Base-by-base conservation (phyloP, 2,888 invertebrate genomes). In the Temnothorax unifasciatus region DNA sequence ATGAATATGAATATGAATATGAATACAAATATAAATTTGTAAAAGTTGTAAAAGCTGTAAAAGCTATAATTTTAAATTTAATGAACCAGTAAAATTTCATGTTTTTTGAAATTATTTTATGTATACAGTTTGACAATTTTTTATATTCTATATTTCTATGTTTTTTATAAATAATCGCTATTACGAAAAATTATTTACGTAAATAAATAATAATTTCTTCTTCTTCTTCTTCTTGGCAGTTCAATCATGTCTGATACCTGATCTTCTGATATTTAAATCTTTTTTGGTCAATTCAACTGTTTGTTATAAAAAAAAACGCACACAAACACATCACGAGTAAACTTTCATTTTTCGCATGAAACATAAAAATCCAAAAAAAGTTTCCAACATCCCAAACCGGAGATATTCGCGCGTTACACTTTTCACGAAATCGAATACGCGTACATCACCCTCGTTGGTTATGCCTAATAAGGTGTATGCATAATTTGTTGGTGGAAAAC, bases 371-470 rank as follows among this genome's bases (percentile, higher is more conserved):
- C 52, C n/a, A 3, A 41, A 61, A 47, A 15, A 75, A 34, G 9
- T 50, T 34, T 47, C 34, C n/a, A 34, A 47, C 18, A 47, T 15
- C 2, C 50, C 64, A 25, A 44, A 44, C 44, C 68, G 54, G 21
- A 77, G 44, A 68, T 57, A 77, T 44, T 77, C 54, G 29, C 68
- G 54, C 54, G 54, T 77, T 15, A 77, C 77, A 68, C 68, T 77
- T 77, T 25, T 41, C 41, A 34, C 57, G 15, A 71, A 25, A 13
- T 81, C 59, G 47, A 71, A 71, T 59, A 44, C 29, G 34, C 34
- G 34, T 47, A 66, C 25, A 29, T 59, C 21, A n/a, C 13, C 11
- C 8, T 4, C 21, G 13, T 44, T n/a, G 34, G 47, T 69, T 47
- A 25, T 59, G 79, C 47, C 25, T 61, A 38, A 81, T 38, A 47